A percentile compares a stretch with the other conserved stretches of the same genome.
Conservation (phyloP, 2,113 vertebrate species). For the Poeciliopsis turrubarensis region DNA sequence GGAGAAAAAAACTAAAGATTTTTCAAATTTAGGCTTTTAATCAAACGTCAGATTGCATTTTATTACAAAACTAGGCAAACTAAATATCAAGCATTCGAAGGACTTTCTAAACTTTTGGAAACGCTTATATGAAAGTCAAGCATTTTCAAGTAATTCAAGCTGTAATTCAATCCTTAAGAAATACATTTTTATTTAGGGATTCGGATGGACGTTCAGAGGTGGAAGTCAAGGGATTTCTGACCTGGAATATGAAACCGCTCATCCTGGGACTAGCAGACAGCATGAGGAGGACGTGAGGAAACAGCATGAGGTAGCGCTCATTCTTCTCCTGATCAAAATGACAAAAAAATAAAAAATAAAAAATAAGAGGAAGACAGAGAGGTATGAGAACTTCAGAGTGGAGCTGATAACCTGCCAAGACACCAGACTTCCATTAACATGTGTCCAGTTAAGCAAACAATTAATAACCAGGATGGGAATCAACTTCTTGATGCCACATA, state of each 20-base stretch:
- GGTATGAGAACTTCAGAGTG: neutral
- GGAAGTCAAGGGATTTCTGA: conserved; percentile 51
- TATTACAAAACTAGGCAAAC: too few relatives aligned
- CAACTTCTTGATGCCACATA: neutral
- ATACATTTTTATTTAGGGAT: neutral
- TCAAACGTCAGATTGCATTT: too few relatives aligned
- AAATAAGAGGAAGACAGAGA: neutral
- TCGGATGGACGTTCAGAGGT: neutral
- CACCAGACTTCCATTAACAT: too few relatives aligned
- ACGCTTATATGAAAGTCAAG: too few relatives aligned
- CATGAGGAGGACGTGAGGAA: conserved; percentile 95
- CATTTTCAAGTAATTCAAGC: too few relatives aligned
- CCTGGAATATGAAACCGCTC: conserved; percentile 99
- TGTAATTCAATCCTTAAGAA: neutral
- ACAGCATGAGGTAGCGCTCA: conserved; percentile 97
- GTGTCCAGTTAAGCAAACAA: neutral
- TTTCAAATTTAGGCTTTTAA: too few relatives aligned
- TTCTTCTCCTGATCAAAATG: conserved; percentile 87
- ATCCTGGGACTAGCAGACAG: conserved; percentile 97
- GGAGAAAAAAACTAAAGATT: too few relatives aligned
- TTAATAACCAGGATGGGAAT: neutral
- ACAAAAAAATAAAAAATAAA: neutral
- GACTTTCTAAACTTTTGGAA: too few relatives aligned
- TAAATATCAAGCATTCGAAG: too few relatives aligned
- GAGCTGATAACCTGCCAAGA: neutral